Evolutionary conservation across 2,888 invertebrate species (phyloP), one percentile per base, ranked within the genome.

Genomic region (Onchidella celtica): DNA sequence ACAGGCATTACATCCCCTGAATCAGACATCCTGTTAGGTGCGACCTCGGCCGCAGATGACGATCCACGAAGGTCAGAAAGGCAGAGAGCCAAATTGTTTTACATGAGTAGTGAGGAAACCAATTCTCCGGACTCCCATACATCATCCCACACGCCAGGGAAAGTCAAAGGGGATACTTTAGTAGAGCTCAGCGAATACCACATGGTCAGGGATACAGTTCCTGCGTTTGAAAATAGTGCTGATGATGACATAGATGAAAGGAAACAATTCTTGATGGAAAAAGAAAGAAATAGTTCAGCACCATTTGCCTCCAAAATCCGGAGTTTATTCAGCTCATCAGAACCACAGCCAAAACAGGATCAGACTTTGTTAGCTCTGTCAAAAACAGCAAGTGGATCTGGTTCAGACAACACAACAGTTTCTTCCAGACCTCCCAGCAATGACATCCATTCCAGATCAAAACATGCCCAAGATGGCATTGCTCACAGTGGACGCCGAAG

Each of bases 31-130:
- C 83, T 81, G 32, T 61, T 77, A 27, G 79, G 83, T 32, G 61
- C 82, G 17, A 66, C 70, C 21, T 72, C 78, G 0, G 79, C 73
- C 21, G 55, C 47, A 40, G 78, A 36, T 3, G 66, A 34, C n/a
- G 36, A 69, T 1, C 36, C 34, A 9, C 69, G 72, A 34, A 36
- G 32, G 38, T 65, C 69, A 27, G 40, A 63, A 24, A 32, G 57
- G n/a, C 76, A 75, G 65, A 68, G 36, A 11, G 32, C 11, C 3
- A 77, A 38, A 32, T 29, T 90, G 75, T 90, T 90, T 83, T 90
- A 90, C 82, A 88, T 89, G 85, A 90, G 91, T 79, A 91, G 91
- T 79, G 90, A 90, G 68, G 90, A 90, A 63, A 89, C 87, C 66
- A 89, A 88, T 0, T 88, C 89, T 72, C 86, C 85, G 6, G 87